A percentile compares a stretch with the other conserved stretches of the same genome.
These are phyloP conservation scores for Nomia melanderi DNA, from an alignment of 1,140 invertebrate species.

Conservation along the genomic window DNA sequence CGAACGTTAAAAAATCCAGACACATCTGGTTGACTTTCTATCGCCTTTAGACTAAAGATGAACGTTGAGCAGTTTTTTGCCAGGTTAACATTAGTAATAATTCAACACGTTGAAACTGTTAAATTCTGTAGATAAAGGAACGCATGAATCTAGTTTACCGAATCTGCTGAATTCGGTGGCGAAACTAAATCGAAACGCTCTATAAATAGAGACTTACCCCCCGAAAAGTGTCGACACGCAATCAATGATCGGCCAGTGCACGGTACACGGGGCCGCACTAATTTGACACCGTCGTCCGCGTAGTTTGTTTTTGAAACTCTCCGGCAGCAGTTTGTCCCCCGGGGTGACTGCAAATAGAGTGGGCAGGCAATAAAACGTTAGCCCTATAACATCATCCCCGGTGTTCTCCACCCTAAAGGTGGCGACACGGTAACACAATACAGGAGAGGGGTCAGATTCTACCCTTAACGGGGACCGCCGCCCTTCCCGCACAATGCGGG, in stretches of 20 bases:
- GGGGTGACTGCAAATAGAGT: conserved; percentile 62
- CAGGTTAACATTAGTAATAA: no score
- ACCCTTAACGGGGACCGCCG: conserved; percentile 58
- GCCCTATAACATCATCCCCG: conserved; percentile 68
- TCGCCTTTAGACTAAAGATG: no score
- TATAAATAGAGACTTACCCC: neutral
- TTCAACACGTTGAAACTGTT: no score
- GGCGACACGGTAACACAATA: conserved; percentile 73
- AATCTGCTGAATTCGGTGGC: no score
- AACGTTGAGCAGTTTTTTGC: no score
- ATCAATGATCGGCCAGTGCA: neutral
- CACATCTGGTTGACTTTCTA: no score
- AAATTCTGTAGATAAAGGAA: no score
- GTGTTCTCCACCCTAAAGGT: conserved; percentile 67
- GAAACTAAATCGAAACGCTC: no score
- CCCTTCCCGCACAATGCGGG: conserved; percentile 50
- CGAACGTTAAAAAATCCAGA: no score
- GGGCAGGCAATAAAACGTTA: conserved; percentile 67
- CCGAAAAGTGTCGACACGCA: neutral
- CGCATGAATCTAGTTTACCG: no score
- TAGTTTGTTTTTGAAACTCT: conserved; percentile 61
- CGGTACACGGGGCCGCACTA: neutral
- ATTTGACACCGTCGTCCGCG: conserved; percentile 18
- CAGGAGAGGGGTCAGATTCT: conserved; percentile 72
- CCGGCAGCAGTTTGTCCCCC: conserved; percentile 37